phyloP scores from a whole-genome alignment of 2,797 vertebrate genomes.

The Vespertilio murinus region DNA sequence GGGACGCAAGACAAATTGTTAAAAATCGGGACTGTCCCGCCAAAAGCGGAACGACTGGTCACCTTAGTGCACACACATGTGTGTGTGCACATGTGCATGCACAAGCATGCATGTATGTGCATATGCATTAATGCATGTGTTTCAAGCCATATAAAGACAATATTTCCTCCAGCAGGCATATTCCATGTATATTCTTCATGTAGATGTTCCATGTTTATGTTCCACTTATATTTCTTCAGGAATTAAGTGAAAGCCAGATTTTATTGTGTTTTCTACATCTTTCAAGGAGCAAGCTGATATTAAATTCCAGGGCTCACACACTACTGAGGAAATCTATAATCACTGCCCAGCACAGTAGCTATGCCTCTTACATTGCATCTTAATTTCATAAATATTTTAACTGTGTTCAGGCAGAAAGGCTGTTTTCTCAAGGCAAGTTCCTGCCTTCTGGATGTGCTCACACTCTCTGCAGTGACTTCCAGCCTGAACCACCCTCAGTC shows the following conservation, averaged over 20 bases:
- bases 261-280: conserved; percentile 81
- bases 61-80: too few relatives aligned
- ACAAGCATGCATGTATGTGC: neutral
- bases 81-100: neutral
- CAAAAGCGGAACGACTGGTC: too few relatives aligned
- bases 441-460: conserved; percentile 68
- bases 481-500: conserved; percentile 38
- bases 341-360: conserved; percentile 39
- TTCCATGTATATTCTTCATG: conserved; percentile 34
- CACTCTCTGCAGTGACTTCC: neutral
- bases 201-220: conserved; percentile 48
- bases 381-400: conserved; percentile 79
- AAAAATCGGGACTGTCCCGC: too few relatives aligned
- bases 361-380: conserved; percentile 73
- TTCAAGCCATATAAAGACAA: conserved; percentile 52
- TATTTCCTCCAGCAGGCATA: conserved; percentile 61
- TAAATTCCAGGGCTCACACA: conserved; percentile 68
- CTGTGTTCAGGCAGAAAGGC: conserved; percentile 67
- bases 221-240: conserved; percentile 71
- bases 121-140: neutral
- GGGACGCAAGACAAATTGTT: too few relatives aligned
- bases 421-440: conserved; percentile 72
- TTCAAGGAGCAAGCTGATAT: conserved; percentile 71
- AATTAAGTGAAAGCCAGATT: conserved; percentile 79
- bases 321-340: conserved; percentile 73